Base-by-base conservation (phyloP, 1,140 invertebrate genomes). In the Tetramorium parvispinum region DNA sequence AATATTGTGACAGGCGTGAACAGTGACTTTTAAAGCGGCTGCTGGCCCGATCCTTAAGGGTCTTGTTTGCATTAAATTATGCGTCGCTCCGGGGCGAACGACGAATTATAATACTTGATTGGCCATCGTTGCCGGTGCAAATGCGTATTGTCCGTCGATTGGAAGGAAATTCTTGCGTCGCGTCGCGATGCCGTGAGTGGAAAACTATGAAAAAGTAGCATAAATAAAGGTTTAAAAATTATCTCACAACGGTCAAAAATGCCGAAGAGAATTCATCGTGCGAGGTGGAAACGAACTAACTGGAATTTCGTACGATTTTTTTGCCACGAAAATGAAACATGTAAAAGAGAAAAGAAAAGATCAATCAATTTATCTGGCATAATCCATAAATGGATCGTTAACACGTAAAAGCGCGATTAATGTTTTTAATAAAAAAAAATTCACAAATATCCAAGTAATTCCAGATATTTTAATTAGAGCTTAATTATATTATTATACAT, bases 1-100 rank as follows among this genome's bases (percentile, higher is more conserved):
- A 87, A 87, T 87, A 87, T 87, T 87, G 43, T 86, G 86, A 87
- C 86, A 87, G 70, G 86, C 86, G 86, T 87, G 86, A 85, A 87
- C 86, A 87, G 79, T 85, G 65, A 73, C 82, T 85, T 85, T 78
- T 78, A 78, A 78, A 78, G 82, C 37, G 73, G 37, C 59, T 78
- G 82, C 73, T 85, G 73, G 57, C 18, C 49, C 46, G 59, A 53
- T 65, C 46, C 32, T 85, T 27, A 78, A 85, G 73, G 82, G 73
- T 78, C 82, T 85, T 85, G 82, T 85, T 85, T 85, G 82, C 75
- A 78, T 85, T 78, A 85, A 85, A 55, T 85, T 85, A 78, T 85
- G 59, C 82, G 46, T 53, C 40, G 73, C 59, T 18, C 49, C 37
- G 59, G n/a, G 82, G 73, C 40, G n/a, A 83, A 10, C 82, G 70